Percentiles rank a stretch among this genome's conserved stretches.
Evolutionary conservation across 2,113 vertebrate genomes (phyloP).

Genomic region (Pagrus major): DNA sequence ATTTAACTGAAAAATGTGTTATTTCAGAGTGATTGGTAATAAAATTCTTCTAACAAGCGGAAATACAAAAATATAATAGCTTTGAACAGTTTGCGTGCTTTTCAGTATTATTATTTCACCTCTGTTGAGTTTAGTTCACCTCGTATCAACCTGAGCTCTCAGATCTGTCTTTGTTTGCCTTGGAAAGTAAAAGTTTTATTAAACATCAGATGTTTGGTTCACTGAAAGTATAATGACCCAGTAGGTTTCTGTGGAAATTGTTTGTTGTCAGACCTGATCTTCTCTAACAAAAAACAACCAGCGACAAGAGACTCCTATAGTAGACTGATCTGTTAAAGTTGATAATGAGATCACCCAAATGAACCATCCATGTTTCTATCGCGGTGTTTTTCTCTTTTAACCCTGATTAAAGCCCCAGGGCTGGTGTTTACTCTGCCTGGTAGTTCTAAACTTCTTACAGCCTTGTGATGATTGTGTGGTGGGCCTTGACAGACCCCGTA

Average conservation of each 20-base stretch:
- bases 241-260: slow-evolving; percentile 40
- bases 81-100: slow-evolving; percentile 3
- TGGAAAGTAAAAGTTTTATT: slow-evolving; percentile 45
- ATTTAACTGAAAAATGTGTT: not conserved
- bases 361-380: slow-evolving; percentile 1
- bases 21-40: not conserved
- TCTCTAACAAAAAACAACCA: slow-evolving; percentile 32
- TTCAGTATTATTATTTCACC: not conserved
- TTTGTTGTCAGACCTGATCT: slow-evolving; percentile 40
- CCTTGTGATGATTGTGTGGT: slow-evolving; percentile 52
- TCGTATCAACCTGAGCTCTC: slow-evolving; percentile 22
- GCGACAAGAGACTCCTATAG: not conserved
- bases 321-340: slow-evolving; percentile 12
- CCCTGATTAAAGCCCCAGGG: slow-evolving; percentile 16
- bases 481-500: slow-evolving; percentile 64
- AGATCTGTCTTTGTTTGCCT: slow-evolving; percentile 27
- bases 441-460: slow-evolving; percentile 40
- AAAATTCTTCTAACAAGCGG: not conserved
- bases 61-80: not conserved
- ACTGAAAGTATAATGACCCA: slow-evolving; percentile 49
- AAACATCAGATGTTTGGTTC: slow-evolving; percentile 30
- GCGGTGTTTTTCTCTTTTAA: slow-evolving; percentile 7
- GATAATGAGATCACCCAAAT: slow-evolving; percentile 47
- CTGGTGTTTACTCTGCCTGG: slow-evolving; percentile 37
- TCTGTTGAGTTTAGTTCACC: slow-evolving; percentile 11